A percentile compares a stretch with the other conserved stretches of the same genome.
phyloP scores from a whole-genome alignment of 2,113 vertebrate species.

The Procavia capensis region DNA sequence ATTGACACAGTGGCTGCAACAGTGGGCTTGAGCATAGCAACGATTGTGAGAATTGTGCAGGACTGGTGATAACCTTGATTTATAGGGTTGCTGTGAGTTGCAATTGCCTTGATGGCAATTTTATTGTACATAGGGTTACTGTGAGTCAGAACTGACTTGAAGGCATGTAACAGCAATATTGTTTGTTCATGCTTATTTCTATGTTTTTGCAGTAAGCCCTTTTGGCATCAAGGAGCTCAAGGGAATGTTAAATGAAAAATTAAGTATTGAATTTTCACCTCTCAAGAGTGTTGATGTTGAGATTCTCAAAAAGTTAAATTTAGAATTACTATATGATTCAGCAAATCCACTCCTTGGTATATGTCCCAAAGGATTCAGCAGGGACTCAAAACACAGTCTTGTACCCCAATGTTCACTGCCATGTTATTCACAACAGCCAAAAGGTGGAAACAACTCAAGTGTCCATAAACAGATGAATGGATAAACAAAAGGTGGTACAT shows the following conservation, averaged over 20 bases:
- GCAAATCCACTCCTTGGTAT: not conserved
- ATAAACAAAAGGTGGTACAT: not conserved
- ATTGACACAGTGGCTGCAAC: too few relatives aligned
- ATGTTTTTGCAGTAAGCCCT: constrained; percentile 41
- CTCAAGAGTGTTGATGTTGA: not conserved
- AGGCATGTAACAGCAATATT: not conserved
- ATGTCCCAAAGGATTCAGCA: not conserved
- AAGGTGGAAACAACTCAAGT: not conserved
- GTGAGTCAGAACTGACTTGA: not conserved
- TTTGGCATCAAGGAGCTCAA: constrained; percentile 32
- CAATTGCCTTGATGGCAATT: too few relatives aligned
- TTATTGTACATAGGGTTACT: too few relatives aligned
- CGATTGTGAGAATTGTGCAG: too few relatives aligned
- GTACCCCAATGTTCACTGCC: not conserved
- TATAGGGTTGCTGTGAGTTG: too few relatives aligned
- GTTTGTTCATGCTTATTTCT: constrained; percentile 51
- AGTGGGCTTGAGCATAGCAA: too few relatives aligned
- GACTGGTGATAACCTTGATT: too few relatives aligned
- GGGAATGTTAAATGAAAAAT: constrained; percentile 41
- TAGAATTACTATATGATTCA: not conserved
- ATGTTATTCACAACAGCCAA: not conserved
- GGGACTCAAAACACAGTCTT: not conserved
- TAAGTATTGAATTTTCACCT: constrained; percentile 20
- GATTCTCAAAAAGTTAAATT: not conserved
- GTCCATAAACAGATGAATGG: not conserved